Base-by-base conservation (phyloP, 2,797 vertebrate genomes). In the Chrosomus eos region DNA sequence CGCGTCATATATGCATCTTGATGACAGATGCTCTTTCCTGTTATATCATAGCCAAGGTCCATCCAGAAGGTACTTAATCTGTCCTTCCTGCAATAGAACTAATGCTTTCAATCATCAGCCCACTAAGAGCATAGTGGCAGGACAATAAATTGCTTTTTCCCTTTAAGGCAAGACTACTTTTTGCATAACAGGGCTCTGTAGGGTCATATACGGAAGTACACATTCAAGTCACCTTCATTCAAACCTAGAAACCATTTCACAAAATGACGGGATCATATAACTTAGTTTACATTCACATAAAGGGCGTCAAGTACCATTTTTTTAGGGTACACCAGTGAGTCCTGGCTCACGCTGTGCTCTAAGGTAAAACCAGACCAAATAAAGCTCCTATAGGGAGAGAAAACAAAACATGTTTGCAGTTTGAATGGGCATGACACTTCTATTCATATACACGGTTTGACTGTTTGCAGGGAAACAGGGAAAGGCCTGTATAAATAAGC, bases 401-500 rank as follows among this genome's bases (percentile, higher is more conserved):
- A 68, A 64, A 64, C 7, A 18, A 18, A 64, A 7, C 1, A n/a
- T n/a, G 3, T 33, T 75, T 60, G 75, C 55, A 19, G 55, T 40
- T 28, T 60, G 14, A 77, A 11, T 40, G 53, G 18, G 36, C 36
- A 19, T 11, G 55, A 40, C n/a, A 60, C 10, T 79, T 79, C 0
- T n/a, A 14, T 67, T 51, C 77, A 43, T 43, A 33, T 60, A 60
- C 3, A 26, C 26, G 11, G 33, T 21, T 7, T 43, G 11, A 23
- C n/a, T 67, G 9, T 75, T 67, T 33, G 21, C 40, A 9, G 26
- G 16, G 81, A 72, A 43, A 72, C 89, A 89, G 74, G 9, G 36
- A 87, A 86, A 38, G 21, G 84, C 89, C 66, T 91, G 68, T 72
- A 82, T 88, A 92, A 91, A 93, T 87, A 88, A 86, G 86, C 88